Evolutionary conservation across 2,113 vertebrate species (phyloP).

Genomic region (Anarrhichthys ocellatus): DNA sequence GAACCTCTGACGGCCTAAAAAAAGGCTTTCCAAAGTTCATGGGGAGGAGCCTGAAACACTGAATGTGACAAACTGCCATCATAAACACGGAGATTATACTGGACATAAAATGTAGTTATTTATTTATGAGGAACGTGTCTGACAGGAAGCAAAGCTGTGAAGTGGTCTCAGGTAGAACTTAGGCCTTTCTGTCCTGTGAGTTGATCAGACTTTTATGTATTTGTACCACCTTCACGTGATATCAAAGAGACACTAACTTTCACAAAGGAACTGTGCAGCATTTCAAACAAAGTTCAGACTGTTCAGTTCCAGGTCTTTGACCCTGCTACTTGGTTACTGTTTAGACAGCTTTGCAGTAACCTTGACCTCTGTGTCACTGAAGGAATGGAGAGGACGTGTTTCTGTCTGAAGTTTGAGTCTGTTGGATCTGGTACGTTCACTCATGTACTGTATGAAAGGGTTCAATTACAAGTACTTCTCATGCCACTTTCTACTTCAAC

Average conservation of each 20-base stretch:
- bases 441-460: too few species aligned
- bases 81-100: background rate
- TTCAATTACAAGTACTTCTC: background rate
- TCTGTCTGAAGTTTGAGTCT: background rate
- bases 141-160: background rate
- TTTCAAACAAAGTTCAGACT: constrained; percentile 35
- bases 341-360: constrained; percentile 64
- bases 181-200: background rate
- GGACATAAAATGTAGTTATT: background rate
- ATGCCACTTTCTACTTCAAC: too few species aligned
- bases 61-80: background rate
- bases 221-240: background rate
- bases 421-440: background rate
- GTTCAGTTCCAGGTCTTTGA: constrained; percentile 58
- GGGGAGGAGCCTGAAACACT: constrained; percentile 70
- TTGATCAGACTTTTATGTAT: background rate
- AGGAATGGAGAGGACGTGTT: background rate
- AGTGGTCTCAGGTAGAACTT: background rate
- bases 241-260: constrained; percentile 1
- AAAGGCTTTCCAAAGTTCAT: constrained; percentile 68
- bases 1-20: background rate
- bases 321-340: constrained; percentile 66
- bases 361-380: constrained; percentile 40
- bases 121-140: background rate
- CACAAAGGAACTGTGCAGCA: constrained; percentile 1